Evolutionary conservation across 1,140 invertebrate species (phyloP).

Genomic region (Danaus melanippus): DNA sequence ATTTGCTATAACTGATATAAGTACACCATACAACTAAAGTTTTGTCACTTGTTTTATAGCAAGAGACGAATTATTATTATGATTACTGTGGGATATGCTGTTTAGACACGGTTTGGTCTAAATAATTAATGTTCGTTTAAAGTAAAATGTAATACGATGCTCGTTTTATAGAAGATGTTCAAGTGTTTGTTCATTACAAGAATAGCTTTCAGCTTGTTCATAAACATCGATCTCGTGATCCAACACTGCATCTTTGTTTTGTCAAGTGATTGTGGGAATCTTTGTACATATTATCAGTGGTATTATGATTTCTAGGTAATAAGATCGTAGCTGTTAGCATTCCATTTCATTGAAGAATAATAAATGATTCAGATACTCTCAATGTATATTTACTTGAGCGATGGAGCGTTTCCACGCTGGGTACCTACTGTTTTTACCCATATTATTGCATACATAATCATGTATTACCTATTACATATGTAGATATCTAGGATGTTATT

Average conservation of each 20-base stretch:
- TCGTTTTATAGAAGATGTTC: conserved; percentile 8
- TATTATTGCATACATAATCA: not conserved
- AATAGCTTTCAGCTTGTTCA: no score
- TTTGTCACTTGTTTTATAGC: no score
- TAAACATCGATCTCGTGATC: conserved; percentile 25
- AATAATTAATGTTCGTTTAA: no score
- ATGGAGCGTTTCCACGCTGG: conserved; percentile 8
- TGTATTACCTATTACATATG: conserved; percentile 4
- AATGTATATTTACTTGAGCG: conserved; percentile 20
- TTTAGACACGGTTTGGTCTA: no score
- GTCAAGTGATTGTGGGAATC: conserved; percentile 42
- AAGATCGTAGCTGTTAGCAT: conserved; percentile 23
- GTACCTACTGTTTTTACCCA: not conserved
- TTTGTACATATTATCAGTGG: conserved; percentile 35
- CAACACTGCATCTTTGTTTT: conserved; percentile 35
- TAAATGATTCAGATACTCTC: conserved; percentile 19
- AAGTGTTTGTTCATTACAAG: no score
- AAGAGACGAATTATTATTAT: no score
- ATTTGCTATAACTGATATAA: no score
- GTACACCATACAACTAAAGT: no score
- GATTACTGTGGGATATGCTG: no score
- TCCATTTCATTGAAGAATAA: conserved; percentile 20
- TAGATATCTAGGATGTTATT: not conserved
- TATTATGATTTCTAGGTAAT: conserved; percentile 35
- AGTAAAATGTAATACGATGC: not conserved